Evolutionary conservation across 2,113 vertebrate species (phyloP).

Genomic region (Platichthys flesus): DNA sequence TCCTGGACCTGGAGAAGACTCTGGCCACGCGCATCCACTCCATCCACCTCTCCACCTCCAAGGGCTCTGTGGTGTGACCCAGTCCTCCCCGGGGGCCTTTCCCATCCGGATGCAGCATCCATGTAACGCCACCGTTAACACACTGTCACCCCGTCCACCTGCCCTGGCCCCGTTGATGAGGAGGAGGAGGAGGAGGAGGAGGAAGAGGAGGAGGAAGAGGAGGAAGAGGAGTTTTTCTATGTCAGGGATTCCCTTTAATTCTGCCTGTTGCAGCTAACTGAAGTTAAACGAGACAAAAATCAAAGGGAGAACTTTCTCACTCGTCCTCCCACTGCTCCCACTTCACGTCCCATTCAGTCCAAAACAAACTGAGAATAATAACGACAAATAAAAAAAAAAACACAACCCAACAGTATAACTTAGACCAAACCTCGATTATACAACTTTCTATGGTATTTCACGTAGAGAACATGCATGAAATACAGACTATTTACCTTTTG

Average conservation of each 20-base stretch:
- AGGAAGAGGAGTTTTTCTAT: conserved; percentile 4
- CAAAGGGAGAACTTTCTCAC: neutral
- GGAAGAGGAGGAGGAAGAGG: neutral
- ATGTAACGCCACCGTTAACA: conserved; percentile 42
- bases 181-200: neutral
- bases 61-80: conserved; percentile 93
- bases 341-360: conserved; percentile 13
- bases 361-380: neutral
- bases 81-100: neutral
- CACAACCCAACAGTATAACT: conserved; percentile 38
- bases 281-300: conserved; percentile 1
- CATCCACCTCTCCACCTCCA: conserved; percentile 97
- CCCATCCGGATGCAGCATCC: conserved; percentile 39
- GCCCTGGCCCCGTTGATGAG: neutral
- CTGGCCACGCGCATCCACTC: conserved; percentile 95
- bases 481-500: conserved; percentile 44
- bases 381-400: neutral
- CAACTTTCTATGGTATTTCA: conserved; percentile 59
- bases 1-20: conserved; percentile 95
- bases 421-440: conserved; percentile 26
- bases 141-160: neutral
- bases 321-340: conserved; percentile 10
- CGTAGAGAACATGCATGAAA: conserved; percentile 61
- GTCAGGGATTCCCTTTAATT: conserved; percentile 71
- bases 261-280: conserved; percentile 1